A percentile compares a stretch with the other conserved stretches of the same genome.
These are phyloP conservation scores for Pseudois nayaur DNA, from an alignment of 2,113 vertebrate genomes.

Conservation along the genomic window DNA sequence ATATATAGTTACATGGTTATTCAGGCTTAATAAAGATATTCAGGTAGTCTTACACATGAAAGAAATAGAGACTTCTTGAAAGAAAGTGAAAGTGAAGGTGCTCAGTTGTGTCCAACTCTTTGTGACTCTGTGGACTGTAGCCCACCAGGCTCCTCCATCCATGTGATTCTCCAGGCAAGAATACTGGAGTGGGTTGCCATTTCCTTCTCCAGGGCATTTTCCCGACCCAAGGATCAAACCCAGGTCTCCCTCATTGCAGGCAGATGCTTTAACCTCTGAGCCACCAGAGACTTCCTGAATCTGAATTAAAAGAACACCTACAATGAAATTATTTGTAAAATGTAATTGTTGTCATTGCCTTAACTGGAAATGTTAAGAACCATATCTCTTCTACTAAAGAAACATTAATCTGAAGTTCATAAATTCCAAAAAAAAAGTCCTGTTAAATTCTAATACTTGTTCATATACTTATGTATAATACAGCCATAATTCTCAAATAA, in stretches of 20 bases:
- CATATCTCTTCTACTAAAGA: background rate
- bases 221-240: fast-evolving
- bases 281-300: background rate
- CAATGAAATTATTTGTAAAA: background rate
- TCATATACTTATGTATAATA: background rate
- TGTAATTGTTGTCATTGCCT: background rate
- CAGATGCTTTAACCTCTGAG: too few relatives aligned
- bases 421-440: background rate
- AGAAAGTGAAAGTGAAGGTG: too few relatives aligned
- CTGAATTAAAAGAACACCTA: background rate
- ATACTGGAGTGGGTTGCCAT: too few relatives aligned
- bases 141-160: too few relatives aligned
- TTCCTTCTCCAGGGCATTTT: too few relatives aligned
- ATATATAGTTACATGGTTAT: background rate
- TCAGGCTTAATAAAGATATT: background rate
- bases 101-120: too few relatives aligned
- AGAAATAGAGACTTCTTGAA: background rate
- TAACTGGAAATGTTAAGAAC: background rate
- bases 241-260: too few relatives aligned
- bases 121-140: too few relatives aligned
- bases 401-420: background rate
- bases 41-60: background rate
- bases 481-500: background rate
- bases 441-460: background rate
- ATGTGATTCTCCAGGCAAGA: too few relatives aligned